A percentile compares a stretch with the other conserved stretches of the same genome.
phyloP scores from a whole-genome alignment of 2,888 invertebrate species.

The Drosophila longiperda region DNA sequence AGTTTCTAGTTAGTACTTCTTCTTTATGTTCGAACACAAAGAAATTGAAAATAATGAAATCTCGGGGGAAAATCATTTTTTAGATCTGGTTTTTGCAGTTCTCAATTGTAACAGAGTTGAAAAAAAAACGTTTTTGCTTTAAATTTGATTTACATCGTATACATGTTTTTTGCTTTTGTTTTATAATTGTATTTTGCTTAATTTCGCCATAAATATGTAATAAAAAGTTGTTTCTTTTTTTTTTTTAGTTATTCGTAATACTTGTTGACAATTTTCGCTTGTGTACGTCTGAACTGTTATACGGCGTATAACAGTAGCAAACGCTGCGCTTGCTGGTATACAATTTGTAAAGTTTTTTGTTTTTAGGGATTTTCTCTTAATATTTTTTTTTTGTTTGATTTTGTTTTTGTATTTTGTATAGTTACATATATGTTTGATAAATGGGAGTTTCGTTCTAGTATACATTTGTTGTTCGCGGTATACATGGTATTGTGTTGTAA shows the following conservation, averaged over 20 bases:
- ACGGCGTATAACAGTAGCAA: conserved; percentile 46
- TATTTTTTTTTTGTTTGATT: conserved; percentile 12
- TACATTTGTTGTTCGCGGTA: conserved; percentile 58
- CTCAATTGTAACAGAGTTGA: conserved; percentile 9
- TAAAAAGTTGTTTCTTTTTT: conserved; percentile 37
- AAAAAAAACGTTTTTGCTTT: conserved; percentile 34
- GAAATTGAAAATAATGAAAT: background rate
- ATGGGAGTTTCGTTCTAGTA: conserved; percentile 59
- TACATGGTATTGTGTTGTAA: conserved; percentile 37
- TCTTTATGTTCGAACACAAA: conserved; percentile 1
- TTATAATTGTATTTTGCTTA: conserved; percentile 22
- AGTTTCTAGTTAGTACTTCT: conserved; percentile 21
- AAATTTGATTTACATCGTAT: conserved; percentile 72
- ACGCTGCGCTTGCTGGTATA: conserved; percentile 49
- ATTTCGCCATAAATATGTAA: conserved; percentile 57
- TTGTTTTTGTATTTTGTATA: conserved; percentile 22
- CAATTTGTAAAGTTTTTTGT: conserved; percentile 36
- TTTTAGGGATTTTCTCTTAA: conserved; percentile 4
- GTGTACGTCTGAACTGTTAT: conserved; percentile 40
- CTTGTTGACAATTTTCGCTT: conserved; percentile 50
- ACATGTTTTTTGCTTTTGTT: conserved; percentile 50
- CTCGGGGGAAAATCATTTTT: conserved; percentile 6
- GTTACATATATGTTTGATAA: conserved; percentile 42
- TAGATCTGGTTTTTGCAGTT: conserved; percentile 5
- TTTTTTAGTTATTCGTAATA: conserved; percentile 40